Base-by-base conservation (phyloP, 2,797 vertebrate species). In the Pterois miles region DNA sequence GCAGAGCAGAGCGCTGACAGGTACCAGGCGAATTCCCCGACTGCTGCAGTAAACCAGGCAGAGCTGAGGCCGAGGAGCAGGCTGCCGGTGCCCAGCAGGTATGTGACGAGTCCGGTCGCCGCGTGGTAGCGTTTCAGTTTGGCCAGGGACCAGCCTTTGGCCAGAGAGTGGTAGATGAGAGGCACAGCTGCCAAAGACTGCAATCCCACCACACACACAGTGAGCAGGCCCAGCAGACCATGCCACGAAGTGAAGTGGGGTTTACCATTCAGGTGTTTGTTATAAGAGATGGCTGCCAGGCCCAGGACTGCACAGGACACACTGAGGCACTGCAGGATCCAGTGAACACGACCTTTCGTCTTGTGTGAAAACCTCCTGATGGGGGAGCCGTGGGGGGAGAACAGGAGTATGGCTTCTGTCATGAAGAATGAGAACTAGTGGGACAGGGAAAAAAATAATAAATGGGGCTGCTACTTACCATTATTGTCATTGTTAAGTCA, bases 41-140 rank as follows among this genome's bases (percentile, higher is more conserved):
- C 96, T 0, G 89, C 81, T 2, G 90, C 73, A 0, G 94, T 95
- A 88, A 99, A 99, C 98, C 98, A 99, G 23, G 93, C 66, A 0
- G 98, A 98, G 74, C 94, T 95, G 94, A 97, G 94, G 68, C 98
- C 98, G 36, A 99, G 86, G 62, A 97, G 84, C 64, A 99, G 92
- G 89, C 97, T 99, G 84, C 76, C 53, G 5, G 95, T 95, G 71
- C 96, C 97, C 34, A 99, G 91, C 83, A 99, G 93, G 89, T 98
- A 97, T 1, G 95, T 94, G 83, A 99, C 89, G 6, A 99, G 93
- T 62, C 98, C 98, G 0, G 96, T 96, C 0, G 97, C 96, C 0
- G 97, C 96, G 0, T 99, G 98, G 88, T 99, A 99, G 22, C 98
- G 94, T 85, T 98, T 99, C 71, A 99, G 95, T 81, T 96, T 97